phyloP scores from a whole-genome alignment of 2,888 invertebrate genomes.

The Gandaritis pyraliata region DNA sequence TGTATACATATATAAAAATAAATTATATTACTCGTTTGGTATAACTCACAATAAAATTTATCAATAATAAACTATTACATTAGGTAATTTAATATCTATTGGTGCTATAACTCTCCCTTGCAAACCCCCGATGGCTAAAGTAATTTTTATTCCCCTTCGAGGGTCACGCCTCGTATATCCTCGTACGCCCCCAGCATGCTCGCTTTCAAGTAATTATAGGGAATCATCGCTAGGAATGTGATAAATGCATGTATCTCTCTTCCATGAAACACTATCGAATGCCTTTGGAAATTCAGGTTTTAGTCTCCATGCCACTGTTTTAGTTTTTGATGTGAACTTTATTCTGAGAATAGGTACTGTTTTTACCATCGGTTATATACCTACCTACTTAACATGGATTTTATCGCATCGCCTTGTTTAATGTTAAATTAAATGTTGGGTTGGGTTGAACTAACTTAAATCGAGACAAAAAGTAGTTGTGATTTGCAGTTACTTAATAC shows the following conservation, averaged over 20 bases:
- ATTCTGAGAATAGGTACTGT: too few relatives aligned
- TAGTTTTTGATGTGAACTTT: too few relatives aligned
- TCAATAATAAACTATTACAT: conserved; percentile 13
- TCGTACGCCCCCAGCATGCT: conserved; percentile 37
- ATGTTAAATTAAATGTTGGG: not conserved
- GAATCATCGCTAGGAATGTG: conserved; percentile 31
- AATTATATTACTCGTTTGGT: too few relatives aligned
- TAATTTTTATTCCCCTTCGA: conserved; percentile 41
- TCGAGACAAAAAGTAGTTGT: conserved; percentile 38
- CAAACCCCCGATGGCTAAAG: conserved; percentile 29
- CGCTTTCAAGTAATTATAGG: conserved; percentile 40
- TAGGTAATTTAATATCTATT: conserved; percentile 31
- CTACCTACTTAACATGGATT: too few relatives aligned
- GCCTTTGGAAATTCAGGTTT: conserved; percentile 15
- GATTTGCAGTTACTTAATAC: conserved; percentile 43
- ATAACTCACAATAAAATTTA: not conserved
- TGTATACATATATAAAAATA: too few relatives aligned
- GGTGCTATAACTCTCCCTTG: conserved; percentile 30
- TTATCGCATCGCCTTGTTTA: not conserved
- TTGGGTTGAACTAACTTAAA: conserved; percentile 25
- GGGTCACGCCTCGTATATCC: conserved; percentile 44
- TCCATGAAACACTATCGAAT: conserved; percentile 23
- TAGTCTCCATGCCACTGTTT: not conserved
- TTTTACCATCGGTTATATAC: too few relatives aligned
- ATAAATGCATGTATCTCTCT: conserved; percentile 24